Evolutionary conservation across 1,140 invertebrate genomes (phyloP), one percentile per base, ranked within the genome.

Genomic region (Calliopsis andreniformis): DNA sequence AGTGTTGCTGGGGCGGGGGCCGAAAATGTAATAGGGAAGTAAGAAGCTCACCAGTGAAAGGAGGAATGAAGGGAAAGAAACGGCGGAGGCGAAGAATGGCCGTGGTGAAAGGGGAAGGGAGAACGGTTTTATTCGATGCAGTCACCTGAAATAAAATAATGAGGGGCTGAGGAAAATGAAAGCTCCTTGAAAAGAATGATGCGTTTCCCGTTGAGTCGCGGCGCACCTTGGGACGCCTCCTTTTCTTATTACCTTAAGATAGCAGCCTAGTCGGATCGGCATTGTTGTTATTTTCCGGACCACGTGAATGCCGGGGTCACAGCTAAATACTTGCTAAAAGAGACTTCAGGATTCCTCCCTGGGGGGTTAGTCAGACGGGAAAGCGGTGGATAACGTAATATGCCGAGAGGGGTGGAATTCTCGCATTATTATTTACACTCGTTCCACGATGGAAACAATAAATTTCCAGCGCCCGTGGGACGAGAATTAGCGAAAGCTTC

Each of bases 101-200:
- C 18, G 49, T 25, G 18, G n/a, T 42, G 39, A 10, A 39, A 5
- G 3, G 35, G 35, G 35, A 39, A 39, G 23, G 28, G 28, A 56
- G n/a, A 5, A 47, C 14, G 59, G 23, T 80, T 83, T 83, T 80
- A 85, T 25, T 56, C 45, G 62, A 49, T n/a, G 63, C 76, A 76
- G 55, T 68, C 55, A 58, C 55, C 71, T 78, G 73, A 84, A 82
- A 86, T 88, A 79, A 86, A 85, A 86, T 86, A 86, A 86, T 83
- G 63, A 87, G 78, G 42, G 55, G 53, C 67, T 71, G 42, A 14
- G 2, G 6, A 63, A 62, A 73, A 56, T 58, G 71, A 71, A 78
- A 78, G 28, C 55, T 64, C 35, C 35, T 32, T n/a, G 16, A 35
- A 5, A 49, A 63, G 67, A 80, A 78, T 39, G 58, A 68, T 67